A percentile compares a stretch with the other conserved stretches of the same genome.
Conservation (phyloP, 2,888 invertebrate genomes). For the Cephus sareptanus region DNA sequence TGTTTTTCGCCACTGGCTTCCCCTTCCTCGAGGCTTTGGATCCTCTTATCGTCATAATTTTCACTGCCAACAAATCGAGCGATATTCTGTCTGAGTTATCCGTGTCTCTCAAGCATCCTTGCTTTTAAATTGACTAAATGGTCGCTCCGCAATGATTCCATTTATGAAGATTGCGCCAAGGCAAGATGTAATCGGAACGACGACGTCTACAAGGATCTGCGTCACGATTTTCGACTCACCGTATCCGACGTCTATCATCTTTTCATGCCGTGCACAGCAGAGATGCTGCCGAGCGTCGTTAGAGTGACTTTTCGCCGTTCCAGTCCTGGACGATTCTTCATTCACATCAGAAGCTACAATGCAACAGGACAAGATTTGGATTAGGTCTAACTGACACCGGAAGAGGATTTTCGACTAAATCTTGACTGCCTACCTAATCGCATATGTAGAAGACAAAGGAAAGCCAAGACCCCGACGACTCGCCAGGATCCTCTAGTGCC, state of each 20-base stretch:
- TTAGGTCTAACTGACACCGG: background rate
- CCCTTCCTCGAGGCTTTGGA: background rate
- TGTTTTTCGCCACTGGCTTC: background rate
- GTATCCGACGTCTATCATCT: slow-evolving; percentile 56
- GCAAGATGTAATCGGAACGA: background rate
- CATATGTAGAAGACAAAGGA: slow-evolving; percentile 44
- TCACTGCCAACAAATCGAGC: background rate
- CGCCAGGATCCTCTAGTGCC: slow-evolving; percentile 41
- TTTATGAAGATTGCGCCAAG: slow-evolving; percentile 1
- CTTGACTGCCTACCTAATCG: slow-evolving; percentile 47
- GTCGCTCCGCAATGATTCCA: slow-evolving; percentile 20
- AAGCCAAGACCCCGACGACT: slow-evolving; percentile 42
- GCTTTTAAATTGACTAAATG: slow-evolving; percentile 35
- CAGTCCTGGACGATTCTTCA: slow-evolving; percentile 26
- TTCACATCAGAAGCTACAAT: slow-evolving; percentile 33
- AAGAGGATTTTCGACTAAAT: background rate
- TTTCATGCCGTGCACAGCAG: slow-evolving; percentile 59
- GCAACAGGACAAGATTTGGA: background rate
- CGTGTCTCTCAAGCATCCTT: background rate
- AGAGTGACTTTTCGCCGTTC: slow-evolving; percentile 13
- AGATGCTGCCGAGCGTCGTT: slow-evolving; percentile 38
- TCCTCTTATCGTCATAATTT: background rate
- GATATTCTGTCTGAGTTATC: background rate
- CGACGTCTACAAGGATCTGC: background rate
- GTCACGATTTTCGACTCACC: slow-evolving; percentile 45